Percentiles rank a stretch among this genome's conserved stretches.
Conservation (phyloP, 2,113 vertebrate species). For the Misgurnus mizolepis region DNA sequence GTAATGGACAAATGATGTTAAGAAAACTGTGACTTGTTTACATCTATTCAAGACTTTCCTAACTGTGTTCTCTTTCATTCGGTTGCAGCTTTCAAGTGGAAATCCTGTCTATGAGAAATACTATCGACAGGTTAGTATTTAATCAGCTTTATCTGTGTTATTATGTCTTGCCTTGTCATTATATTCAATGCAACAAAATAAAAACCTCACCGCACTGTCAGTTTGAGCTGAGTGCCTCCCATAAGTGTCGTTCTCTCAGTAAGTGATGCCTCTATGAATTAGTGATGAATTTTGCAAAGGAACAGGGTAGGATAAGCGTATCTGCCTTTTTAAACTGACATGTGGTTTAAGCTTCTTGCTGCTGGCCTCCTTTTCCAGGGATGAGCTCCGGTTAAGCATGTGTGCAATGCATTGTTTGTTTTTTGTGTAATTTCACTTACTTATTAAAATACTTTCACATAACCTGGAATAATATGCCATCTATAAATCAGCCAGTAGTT, state of each 20-base stretch:
- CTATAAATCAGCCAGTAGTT: too few relatives aligned
- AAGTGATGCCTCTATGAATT: constrained; percentile 69
- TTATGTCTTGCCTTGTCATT: neutral
- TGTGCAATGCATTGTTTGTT: neutral
- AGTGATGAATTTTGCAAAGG: constrained; percentile 66
- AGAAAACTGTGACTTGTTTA: neutral
- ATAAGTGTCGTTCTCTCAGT: constrained; percentile 45
- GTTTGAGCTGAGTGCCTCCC: constrained; percentile 8
- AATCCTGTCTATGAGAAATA: constrained; percentile 97
- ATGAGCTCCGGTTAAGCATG: neutral
- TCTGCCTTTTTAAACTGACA: constrained; percentile 23
- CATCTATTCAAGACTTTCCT: neutral
- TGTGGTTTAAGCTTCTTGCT: constrained; percentile 3
- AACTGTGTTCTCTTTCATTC: constrained; percentile 1
- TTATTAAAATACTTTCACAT: neutral
- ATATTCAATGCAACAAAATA: neutral
- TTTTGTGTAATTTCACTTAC: neutral
- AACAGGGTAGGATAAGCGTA: constrained; percentile 51
- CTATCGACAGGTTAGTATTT: constrained; percentile 89
- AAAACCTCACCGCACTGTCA: neutral
- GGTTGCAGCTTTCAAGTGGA: constrained; percentile 90
- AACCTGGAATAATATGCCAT: too few relatives aligned
- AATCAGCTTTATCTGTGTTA: neutral
- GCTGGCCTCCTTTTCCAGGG: neutral
- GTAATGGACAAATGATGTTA: neutral